Conservation (phyloP, 1,140 invertebrate genomes). For the Trialeurodes vaporariorum region DNA sequence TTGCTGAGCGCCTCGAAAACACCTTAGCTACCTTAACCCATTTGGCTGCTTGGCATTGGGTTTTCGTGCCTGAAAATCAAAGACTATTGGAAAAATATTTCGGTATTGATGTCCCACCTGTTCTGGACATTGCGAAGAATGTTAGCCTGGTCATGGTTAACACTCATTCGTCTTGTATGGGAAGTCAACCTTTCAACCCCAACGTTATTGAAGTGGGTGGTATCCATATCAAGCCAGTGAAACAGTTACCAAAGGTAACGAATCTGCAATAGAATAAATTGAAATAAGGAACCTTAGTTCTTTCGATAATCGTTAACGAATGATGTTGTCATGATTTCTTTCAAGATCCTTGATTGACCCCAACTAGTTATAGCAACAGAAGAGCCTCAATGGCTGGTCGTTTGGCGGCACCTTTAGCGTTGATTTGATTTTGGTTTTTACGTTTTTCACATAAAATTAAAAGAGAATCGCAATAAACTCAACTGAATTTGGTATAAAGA, state of each 20-base stretch:
- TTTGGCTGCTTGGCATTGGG: neutral
- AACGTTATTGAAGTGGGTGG: slow-evolving; percentile 54
- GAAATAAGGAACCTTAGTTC: neutral
- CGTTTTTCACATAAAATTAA: no score
- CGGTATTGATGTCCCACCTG: slow-evolving; percentile 29
- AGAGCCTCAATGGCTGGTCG: neutral
- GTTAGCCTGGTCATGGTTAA: slow-evolving; percentile 50
- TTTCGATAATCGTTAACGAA: neutral
- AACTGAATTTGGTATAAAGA: no score
- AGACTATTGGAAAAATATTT: slow-evolving; percentile 20
- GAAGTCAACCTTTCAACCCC: slow-evolving; percentile 43
- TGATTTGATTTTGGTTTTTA: no score
- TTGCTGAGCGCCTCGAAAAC: slow-evolving; percentile 18
- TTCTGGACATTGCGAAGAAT: slow-evolving; percentile 42
- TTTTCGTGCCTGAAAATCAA: neutral
- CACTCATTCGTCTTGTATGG: slow-evolving; percentile 46
- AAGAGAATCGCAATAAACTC: no score
- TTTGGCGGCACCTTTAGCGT: no score
- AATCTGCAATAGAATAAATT: no score
- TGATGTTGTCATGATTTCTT: neutral
- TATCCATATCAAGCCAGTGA: slow-evolving; percentile 44
- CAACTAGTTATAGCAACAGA: neutral
- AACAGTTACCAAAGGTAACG: slow-evolving; percentile 40
- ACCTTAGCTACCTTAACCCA: neutral
- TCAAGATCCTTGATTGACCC: neutral